phyloP scores from a whole-genome alignment of 2,113 vertebrate species.

The Eulemur rufifrons region DNA sequence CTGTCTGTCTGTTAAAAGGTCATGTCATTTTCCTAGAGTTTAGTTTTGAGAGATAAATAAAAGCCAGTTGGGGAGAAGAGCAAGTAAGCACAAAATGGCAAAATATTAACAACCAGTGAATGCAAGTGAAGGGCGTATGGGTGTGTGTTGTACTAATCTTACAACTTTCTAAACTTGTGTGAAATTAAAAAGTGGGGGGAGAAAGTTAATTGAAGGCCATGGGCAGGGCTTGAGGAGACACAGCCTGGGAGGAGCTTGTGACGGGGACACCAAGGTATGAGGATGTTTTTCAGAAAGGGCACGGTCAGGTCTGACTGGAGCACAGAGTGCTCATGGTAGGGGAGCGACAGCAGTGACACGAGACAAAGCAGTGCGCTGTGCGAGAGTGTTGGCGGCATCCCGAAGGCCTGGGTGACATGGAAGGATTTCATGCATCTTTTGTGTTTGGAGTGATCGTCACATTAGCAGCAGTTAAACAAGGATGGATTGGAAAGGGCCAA shows the following conservation, averaged over 20 bases:
- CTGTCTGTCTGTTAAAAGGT: background rate
- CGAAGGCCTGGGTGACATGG: background rate
- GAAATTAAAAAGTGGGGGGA: background rate
- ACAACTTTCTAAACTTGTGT: background rate
- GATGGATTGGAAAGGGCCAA: background rate
- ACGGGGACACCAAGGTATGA: background rate
- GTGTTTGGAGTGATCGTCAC: background rate
- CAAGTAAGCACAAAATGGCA: background rate
- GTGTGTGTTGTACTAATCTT: background rate
- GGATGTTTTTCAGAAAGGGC: background rate
- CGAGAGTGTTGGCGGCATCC: background rate
- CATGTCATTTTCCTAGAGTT: background rate
- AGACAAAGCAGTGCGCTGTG: background rate
- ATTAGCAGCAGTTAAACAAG: background rate
- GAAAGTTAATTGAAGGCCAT: too few relatives aligned
- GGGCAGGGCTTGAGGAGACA: background rate
- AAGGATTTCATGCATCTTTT: background rate
- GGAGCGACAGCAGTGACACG: rapidly evolving
- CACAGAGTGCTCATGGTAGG: rapidly evolving
- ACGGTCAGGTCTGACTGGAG: background rate
- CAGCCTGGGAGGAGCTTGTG: background rate
- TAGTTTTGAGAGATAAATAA: background rate
- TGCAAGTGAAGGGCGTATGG: background rate
- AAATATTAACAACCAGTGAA: background rate
- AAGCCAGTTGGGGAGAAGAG: background rate